Evolutionary conservation across 2,797 vertebrate species (phyloP), one percentile per base, ranked within the genome.

Genomic region (Hypotaenidia philippensis): DNA sequence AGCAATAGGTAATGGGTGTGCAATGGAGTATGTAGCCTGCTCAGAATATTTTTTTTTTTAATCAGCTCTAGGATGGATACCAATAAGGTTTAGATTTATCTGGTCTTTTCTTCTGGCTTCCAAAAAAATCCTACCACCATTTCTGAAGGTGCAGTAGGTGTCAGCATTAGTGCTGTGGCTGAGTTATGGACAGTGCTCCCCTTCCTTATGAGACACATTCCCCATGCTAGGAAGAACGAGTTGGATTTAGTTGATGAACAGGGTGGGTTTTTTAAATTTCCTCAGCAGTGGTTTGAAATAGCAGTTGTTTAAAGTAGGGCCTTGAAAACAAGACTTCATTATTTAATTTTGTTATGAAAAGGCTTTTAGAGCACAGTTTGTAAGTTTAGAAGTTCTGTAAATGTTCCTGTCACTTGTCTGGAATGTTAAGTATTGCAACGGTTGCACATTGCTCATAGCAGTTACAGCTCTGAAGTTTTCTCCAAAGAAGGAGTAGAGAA

Each of bases 341-440:
- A 91, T 94, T 95, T 91, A 76, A 90, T 95, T 94, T 93, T 95
- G 85, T 93, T 94, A 93, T 89, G 88, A 91, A 94, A 92, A 95
- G 92, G 64, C 86, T 84, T 93, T 94, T 90, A 79, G 93, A 92
- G 74, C 77, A 66, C 49, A 84, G 85, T 94, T 89, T 4, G 13
- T 94, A 90, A 93, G 75, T 91, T 60, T 86, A 92, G 90, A 83
- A 85, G 64, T 92, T 90, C 92, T 97, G 89, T 94, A 96, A 96
- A 69, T 92, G 91, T 95, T 96, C 91, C 92, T 97, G 97, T 98
- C 97, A 97, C 93, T 98, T 96, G 91, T 96, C 94, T 97, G 97
- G 98, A 98, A 98, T 98, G 97, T 94, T 90, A 97, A 97, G 92
- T 93, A 94, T 97, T 97, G 96, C 95, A 96, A 87, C 85, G 38